Conservation (phyloP, 2,888 invertebrate species). For the Gasteruption jaculator region DNA sequence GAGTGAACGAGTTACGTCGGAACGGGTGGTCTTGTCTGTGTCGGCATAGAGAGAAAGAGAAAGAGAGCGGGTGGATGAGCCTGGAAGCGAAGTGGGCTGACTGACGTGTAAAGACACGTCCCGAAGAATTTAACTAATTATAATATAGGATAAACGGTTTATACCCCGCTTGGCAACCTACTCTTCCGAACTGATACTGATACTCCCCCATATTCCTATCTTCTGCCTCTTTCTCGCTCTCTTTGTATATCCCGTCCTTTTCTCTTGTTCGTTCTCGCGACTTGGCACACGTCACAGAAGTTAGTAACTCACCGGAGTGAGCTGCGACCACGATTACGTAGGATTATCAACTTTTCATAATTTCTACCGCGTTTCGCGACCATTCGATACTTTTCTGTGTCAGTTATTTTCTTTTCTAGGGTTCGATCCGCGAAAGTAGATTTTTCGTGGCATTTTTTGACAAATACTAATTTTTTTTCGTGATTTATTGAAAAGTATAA, state of each 20-base stretch:
- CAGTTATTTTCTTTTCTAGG: no score
- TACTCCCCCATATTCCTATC: slow-evolving; percentile 26
- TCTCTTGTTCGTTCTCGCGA: slow-evolving; percentile 21
- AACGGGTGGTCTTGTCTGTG: slow-evolving; percentile 39
- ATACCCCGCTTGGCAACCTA: slow-evolving; percentile 46
- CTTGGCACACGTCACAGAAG: slow-evolving; percentile 46
- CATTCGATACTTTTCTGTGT: no score
- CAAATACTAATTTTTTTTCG: no score
- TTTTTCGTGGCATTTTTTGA: no score
- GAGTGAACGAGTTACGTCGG: slow-evolving; percentile 47
- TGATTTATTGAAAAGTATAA: no score
- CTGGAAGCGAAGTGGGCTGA: slow-evolving; percentile 49
- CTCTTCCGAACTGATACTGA: slow-evolving; percentile 44
- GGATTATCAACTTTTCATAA: no score
- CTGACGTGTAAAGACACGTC: slow-evolving; percentile 52
- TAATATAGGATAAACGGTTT: slow-evolving; percentile 51
- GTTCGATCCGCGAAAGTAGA: no score
- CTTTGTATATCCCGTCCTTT: background rate
- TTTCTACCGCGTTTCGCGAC: no score
- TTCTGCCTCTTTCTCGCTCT: slow-evolving; percentile 25
- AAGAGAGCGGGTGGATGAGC: slow-evolving; percentile 36
- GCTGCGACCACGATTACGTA: slow-evolving; percentile 36
- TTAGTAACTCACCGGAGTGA: slow-evolving; percentile 35
- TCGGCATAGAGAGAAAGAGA: slow-evolving; percentile 24
- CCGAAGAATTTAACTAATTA: slow-evolving; percentile 52